Conservation (phyloP, 2,888 invertebrate species). For the Tromatobia lineatoria region DNA sequence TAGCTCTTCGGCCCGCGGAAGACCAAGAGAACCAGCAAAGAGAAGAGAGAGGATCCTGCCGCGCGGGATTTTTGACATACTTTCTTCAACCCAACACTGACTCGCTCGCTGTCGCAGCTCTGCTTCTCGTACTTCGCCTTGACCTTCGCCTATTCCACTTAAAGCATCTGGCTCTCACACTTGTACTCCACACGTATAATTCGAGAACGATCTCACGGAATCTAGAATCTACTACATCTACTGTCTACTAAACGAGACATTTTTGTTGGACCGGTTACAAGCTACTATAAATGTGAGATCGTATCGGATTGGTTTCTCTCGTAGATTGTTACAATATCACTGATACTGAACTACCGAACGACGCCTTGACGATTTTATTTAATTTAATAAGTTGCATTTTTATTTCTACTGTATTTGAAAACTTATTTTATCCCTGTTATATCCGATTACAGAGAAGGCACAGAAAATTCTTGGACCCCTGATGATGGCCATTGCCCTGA, state of each 20-base stretch:
- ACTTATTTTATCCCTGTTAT: not conserved
- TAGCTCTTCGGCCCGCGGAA: constrained; percentile 59
- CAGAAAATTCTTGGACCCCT: constrained; percentile 92
- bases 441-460: constrained; percentile 87
- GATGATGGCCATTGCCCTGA: constrained; percentile 91
- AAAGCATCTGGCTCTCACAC: constrained; percentile 47
- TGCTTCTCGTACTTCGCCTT: constrained; percentile 77
- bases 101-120: constrained; percentile 56
- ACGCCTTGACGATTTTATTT: not conserved
- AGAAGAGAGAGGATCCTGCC: constrained; percentile 72
- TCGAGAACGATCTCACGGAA: constrained; percentile 46
- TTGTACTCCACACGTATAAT: not conserved
- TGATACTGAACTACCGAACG: not conserved
- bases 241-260: not conserved
- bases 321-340: constrained; percentile 6
- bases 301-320: constrained; percentile 2
- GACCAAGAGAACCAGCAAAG: constrained; percentile 57
- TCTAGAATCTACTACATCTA: not conserved
- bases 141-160: constrained; percentile 81
- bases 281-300: constrained; percentile 13
- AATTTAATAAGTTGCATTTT: not conserved
- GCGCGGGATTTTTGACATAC: constrained; percentile 84
- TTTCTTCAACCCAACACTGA: constrained; percentile 76
- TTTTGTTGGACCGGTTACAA: not conserved
- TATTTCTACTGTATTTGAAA: not conserved